Evolutionary conservation across 2,113 vertebrate species (phyloP), one percentile per base, ranked within the genome.

Genomic region (Fulica atra): DNA sequence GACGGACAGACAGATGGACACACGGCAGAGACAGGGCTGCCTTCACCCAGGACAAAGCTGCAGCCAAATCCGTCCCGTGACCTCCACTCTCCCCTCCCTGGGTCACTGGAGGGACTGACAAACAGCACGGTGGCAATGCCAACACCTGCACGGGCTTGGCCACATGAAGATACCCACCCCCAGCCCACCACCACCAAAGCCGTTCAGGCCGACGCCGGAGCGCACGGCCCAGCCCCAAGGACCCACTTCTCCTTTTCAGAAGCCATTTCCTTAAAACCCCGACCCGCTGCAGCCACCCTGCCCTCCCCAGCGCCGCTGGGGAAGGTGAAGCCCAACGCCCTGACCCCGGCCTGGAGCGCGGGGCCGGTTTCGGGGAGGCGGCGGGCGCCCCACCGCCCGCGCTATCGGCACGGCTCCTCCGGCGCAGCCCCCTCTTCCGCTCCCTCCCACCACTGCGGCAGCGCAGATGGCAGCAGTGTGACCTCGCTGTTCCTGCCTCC

Each of bases 391-490:
- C 57, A 0, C 4, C 42, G 93, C 84, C 90, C 8, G 93, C 53
- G 19, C 90, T 54, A 63, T 35, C 29, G 38, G 82, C 86, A 33
- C 1, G 4, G 56, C 69, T 90, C 78, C 93, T 89, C 86, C 95
- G 69, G 93, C 87, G 87, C 95, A 84, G 77, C 95, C 94, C 80
- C 95, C 83, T 92, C 97, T 97, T 98, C 96, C 97, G 98, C 97
- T 97, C 98, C 98, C 95, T 96, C 96, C 98, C 98, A 98, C 92
- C 98, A 98, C 98, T 99, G 98, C 98, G 96, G 98, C 98, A 98
- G 98, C 98, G 97, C 98, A 99, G 98, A 99, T 99, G 98, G 98
- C 98, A 98, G 98, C 98, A 98, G 98, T 98, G 98, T 99, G 98
- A 99, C 98, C 98, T 98, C 98, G 96, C 98, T 98, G 98, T 98